Evolutionary conservation across 2,888 invertebrate genomes (phyloP).

Genomic region (Ischnus inquisitorius): DNA sequence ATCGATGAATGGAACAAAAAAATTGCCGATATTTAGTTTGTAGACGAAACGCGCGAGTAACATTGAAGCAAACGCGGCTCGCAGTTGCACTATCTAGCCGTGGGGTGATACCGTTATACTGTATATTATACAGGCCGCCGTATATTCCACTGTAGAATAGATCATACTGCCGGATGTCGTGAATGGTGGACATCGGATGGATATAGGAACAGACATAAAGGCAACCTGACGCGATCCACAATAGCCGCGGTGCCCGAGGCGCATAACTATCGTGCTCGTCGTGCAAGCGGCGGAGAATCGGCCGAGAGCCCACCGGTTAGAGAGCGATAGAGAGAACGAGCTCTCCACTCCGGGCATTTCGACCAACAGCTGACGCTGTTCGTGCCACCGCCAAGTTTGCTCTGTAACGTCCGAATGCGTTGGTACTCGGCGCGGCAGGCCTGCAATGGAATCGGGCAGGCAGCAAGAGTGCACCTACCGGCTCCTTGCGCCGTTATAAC

Average conservation of each 20-base stretch:
- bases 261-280: constrained; percentile 74
- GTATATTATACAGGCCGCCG: not conserved
- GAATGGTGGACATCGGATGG: constrained; percentile 53
- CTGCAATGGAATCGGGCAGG: constrained; percentile 4
- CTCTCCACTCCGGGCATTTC: constrained; percentile 24
- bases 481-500: not conserved
- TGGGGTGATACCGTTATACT: constrained; percentile 9
- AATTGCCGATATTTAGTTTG: no score
- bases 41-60: no score
- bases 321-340: constrained; percentile 8
- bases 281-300: constrained; percentile 36
- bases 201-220: constrained; percentile 79
- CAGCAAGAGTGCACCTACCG: not conserved
- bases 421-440: constrained; percentile 3
- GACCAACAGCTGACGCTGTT: constrained; percentile 70
- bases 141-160: not conserved
- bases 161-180: constrained; percentile 37
- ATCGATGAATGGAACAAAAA: no score
- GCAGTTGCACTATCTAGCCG: not conserved
- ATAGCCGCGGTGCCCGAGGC: constrained; percentile 77
- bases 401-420: constrained; percentile 47
- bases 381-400: constrained; percentile 59
- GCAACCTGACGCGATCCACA: constrained; percentile 82
- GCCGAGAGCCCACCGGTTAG: constrained; percentile 23
- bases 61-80: no score